Percentiles rank a stretch among this genome's conserved stretches.
phyloP scores from a whole-genome alignment of 1,140 invertebrate species.

The Thaumatotibia leucotreta region DNA sequence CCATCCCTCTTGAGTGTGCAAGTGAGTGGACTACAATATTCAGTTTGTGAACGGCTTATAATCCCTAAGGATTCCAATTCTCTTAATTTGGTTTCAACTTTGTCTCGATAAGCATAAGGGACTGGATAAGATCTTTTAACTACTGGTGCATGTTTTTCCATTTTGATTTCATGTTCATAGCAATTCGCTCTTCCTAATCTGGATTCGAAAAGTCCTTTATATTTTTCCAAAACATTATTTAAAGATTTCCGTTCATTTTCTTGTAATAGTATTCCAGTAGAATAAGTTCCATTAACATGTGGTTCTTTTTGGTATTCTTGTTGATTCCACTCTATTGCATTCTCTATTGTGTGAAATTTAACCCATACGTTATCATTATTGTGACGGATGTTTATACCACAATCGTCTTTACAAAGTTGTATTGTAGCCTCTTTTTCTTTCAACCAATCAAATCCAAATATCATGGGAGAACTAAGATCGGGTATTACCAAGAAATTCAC shows the following conservation, averaged over 20 bases:
- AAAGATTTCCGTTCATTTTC: background rate
- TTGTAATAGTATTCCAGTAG: background rate
- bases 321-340: background rate
- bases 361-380: background rate
- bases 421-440: slow-evolving; percentile 15
- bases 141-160: slow-evolving; percentile 23
- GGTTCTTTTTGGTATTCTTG: background rate
- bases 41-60: slow-evolving; percentile 34
- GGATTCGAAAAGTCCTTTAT: background rate
- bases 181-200: slow-evolving; percentile 19
- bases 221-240: background rate
- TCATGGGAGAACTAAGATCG: slow-evolving; percentile 22
- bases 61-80: slow-evolving; percentile 29
- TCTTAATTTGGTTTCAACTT: slow-evolving; percentile 22
- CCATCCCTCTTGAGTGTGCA: slow-evolving; percentile 40
- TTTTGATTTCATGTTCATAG: slow-evolving; percentile 34
- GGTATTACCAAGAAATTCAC: slow-evolving; percentile 22
- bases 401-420: background rate
- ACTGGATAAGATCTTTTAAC: slow-evolving; percentile 34
- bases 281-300: background rate
- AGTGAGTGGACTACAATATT: slow-evolving; percentile 47
- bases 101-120: slow-evolving; percentile 31
- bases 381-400: background rate
- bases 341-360: background rate
- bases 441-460: slow-evolving; percentile 35